phyloP scores from a whole-genome alignment of 2,797 vertebrate species.

The Erithacus rubecula region DNA sequence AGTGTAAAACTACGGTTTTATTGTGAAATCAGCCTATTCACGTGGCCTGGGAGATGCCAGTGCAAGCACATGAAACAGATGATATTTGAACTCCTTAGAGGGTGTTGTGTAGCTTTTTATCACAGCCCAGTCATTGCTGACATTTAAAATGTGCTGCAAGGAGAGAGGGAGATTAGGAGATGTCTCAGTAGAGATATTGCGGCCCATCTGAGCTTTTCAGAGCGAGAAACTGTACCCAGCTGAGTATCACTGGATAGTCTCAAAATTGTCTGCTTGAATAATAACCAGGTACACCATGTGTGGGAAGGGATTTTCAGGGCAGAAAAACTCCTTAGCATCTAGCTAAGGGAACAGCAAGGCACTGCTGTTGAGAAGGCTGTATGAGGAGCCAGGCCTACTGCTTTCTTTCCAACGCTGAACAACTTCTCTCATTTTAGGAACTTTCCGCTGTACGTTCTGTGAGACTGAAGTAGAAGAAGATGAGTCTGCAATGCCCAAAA shows the following conservation, averaged over 20 bases:
- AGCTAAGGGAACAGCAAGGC: not conserved
- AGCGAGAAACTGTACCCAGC: not conserved
- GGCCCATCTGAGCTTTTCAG: not conserved
- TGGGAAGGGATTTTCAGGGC: not conserved
- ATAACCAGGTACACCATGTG: not conserved
- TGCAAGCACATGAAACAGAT: not conserved
- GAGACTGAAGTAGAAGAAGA: constrained; percentile 97
- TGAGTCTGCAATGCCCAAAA: constrained; percentile 90
- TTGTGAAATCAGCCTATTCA: not conserved
- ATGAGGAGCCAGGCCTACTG: not conserved
- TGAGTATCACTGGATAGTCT: not conserved
- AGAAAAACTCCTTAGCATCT: not conserved
- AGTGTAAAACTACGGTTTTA: not conserved
- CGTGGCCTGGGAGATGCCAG: not conserved
- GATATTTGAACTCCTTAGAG: not conserved
- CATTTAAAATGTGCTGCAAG: not conserved
- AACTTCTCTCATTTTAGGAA: constrained; percentile 75
- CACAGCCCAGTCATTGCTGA: not conserved
- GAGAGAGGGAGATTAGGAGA: not conserved
- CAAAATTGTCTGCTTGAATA: constrained; percentile 1
- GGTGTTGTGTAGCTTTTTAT: not conserved
- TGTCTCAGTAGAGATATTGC: not conserved
- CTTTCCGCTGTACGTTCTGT: constrained; percentile 96
- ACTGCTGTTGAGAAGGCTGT: not conserved
- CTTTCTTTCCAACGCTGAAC: not conserved